A percentile compares a stretch with the other conserved stretches of the same genome.
phyloP scores from a whole-genome alignment of 2,797 vertebrate species.

The Lutjanus argentimaculatus region DNA sequence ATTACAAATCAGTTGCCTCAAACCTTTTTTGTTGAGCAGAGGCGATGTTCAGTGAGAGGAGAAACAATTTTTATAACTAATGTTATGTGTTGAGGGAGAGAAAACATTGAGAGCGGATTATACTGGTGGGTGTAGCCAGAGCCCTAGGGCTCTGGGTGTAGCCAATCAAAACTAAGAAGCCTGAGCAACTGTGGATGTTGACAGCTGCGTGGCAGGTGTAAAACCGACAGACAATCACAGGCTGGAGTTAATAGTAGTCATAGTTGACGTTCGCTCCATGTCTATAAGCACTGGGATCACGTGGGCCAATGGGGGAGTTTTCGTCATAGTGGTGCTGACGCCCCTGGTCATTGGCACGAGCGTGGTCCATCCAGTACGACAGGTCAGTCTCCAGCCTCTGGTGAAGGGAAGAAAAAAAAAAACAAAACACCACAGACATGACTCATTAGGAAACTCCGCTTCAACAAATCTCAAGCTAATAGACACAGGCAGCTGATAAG shows the following conservation, averaged over 20 bases:
- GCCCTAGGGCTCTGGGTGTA: too few species aligned
- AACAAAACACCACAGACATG: constrained; percentile 6
- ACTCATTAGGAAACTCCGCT: constrained; percentile 22
- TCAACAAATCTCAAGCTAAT: constrained; percentile 22
- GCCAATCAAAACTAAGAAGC: constrained; percentile 6
- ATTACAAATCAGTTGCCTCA: constrained; percentile 17
- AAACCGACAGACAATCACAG: not conserved
- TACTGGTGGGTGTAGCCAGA: not conserved
- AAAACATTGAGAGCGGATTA: not conserved
- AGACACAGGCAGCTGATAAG: constrained; percentile 42
- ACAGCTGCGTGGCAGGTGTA: constrained; percentile 2
- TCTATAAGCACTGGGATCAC: constrained; percentile 83
- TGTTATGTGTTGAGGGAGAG: not conserved
- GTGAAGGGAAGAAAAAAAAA: constrained; percentile 11
- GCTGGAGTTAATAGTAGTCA: constrained; percentile 89
- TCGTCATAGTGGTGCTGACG: constrained; percentile 96
- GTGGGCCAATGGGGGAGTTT: constrained; percentile 90
- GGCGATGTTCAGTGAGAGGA: not conserved
- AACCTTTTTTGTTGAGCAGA: not conserved
- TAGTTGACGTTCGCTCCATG: constrained; percentile 95
- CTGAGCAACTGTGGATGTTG: constrained; percentile 4
- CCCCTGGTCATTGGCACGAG: constrained; percentile 87
- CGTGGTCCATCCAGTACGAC: constrained; percentile 91
- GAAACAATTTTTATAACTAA: not conserved
- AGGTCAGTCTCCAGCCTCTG: constrained; percentile 96